phyloP scores from a whole-genome alignment of 2,113 vertebrate species.

The Leucosticte australis region DNA sequence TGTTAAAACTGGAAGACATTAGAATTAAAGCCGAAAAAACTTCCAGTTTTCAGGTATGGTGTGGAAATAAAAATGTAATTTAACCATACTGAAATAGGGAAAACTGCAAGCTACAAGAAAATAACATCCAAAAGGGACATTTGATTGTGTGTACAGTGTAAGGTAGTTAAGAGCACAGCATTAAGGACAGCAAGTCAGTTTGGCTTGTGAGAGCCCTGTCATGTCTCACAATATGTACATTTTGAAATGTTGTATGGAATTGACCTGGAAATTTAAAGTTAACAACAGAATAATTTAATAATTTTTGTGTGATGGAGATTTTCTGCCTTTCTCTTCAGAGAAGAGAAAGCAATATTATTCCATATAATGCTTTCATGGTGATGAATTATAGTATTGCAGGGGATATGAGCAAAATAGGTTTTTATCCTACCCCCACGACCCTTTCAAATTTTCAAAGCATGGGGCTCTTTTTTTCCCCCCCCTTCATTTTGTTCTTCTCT shows the following conservation, averaged over 20 bases:
- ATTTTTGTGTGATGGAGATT: not conserved
- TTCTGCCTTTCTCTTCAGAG: not conserved
- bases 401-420: fast-evolving
- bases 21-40: not conserved
- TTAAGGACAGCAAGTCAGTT: not conserved
- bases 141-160: not conserved
- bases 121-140: fast-evolving
- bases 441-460: not conserved
- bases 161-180: not conserved
- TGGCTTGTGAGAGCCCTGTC: not conserved
- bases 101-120: not conserved
- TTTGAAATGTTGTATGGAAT: not conserved
- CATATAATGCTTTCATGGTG: not conserved
- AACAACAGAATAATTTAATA: not conserved
- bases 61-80: not conserved
- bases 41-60: not conserved
- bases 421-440: not conserved
- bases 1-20: not conserved
- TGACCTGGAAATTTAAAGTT: not conserved
- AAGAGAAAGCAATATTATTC: not conserved
- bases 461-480: fast-evolving
- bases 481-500: fast-evolving
- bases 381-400: not conserved
- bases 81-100: not conserved
- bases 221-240: not conserved